Percentiles rank a stretch among this genome's conserved stretches.
phyloP scores from a whole-genome alignment of 2,888 invertebrate genomes.

The Meganola albula region DNA sequence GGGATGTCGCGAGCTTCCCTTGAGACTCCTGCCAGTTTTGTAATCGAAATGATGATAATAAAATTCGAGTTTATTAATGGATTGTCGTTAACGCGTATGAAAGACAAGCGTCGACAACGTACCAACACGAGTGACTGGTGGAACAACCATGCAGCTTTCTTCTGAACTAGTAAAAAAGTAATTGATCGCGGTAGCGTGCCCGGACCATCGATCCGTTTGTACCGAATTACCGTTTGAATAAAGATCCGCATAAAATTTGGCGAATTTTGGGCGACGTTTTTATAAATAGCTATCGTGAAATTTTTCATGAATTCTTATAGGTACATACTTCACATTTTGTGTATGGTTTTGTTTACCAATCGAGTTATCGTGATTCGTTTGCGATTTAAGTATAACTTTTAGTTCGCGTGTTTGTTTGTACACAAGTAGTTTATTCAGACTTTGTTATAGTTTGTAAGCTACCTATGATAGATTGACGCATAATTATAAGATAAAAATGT shows the following conservation, averaged over 20 bases:
- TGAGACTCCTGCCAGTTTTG: slow-evolving; percentile 42
- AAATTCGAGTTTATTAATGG: too few relatives aligned
- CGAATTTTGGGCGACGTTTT: slow-evolving; percentile 44
- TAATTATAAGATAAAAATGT: too few relatives aligned
- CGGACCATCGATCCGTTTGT: slow-evolving; percentile 58
- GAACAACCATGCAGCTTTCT: slow-evolving; percentile 49
- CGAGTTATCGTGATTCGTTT: slow-evolving; percentile 22
- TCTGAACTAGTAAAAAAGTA: slow-evolving; percentile 63
- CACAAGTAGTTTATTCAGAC: too few relatives aligned
- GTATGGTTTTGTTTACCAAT: slow-evolving; percentile 15
- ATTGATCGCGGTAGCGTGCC: slow-evolving; percentile 69
- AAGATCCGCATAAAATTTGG: slow-evolving; percentile 67
- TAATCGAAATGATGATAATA: slow-evolving; percentile 12
- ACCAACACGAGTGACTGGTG: slow-evolving; percentile 50
- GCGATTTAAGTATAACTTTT: slow-evolving; percentile 11
- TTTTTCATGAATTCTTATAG: slow-evolving; percentile 25
- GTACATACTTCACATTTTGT: slow-evolving; percentile 20
- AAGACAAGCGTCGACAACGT: slow-evolving; percentile 40
- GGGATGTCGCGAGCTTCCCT: slow-evolving; percentile 43
- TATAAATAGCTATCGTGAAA: slow-evolving; percentile 41
- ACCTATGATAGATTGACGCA: too few relatives aligned
- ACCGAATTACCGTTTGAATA: slow-evolving; percentile 50
- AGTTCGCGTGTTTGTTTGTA: slow-evolving; percentile 15
- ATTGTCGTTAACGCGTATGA: slow-evolving; percentile 9
- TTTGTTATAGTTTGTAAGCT: too few relatives aligned